A percentile compares a stretch with the other conserved stretches of the same genome.
phyloP scores from a whole-genome alignment of 23 tunicate genomes.

The Phallusia fumigata region DNA sequence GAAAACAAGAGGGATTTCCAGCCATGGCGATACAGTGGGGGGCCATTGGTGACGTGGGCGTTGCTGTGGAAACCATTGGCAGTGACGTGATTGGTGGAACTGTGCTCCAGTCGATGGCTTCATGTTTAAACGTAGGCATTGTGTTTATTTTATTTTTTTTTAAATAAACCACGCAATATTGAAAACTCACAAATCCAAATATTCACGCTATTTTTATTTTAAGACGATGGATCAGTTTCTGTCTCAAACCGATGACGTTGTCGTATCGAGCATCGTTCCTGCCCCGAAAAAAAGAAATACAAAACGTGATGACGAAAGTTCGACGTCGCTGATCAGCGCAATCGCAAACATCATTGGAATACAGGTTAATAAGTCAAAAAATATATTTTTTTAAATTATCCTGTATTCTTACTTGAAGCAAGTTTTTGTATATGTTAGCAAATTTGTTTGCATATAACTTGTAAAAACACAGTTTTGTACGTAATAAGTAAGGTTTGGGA shows the following conservation, averaged over 20 bases:
- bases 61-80: constrained; percentile 17
- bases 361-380: constrained; percentile 23
- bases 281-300: constrained; percentile 11
- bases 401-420: too few relatives aligned
- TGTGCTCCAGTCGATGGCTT: constrained; percentile 12
- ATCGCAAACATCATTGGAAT: constrained; percentile 31
- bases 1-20: constrained; percentile 9
- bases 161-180: too few relatives aligned
- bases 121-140: constrained; percentile 16
- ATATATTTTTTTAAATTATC: too few relatives aligned
- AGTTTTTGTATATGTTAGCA: too few relatives aligned
- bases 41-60: constrained; percentile 29
- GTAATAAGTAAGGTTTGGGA: too few relatives aligned
- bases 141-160: too few relatives aligned
- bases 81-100: constrained; percentile 7
- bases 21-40: constrained; percentile 44
- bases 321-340: neutral
- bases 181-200: too few relatives aligned
- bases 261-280: constrained; percentile 20
- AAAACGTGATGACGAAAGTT: neutral
- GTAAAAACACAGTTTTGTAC: too few relatives aligned
- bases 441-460: too few relatives aligned
- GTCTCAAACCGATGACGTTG: constrained; percentile 18
- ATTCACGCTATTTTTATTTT: too few relatives aligned
- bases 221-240: constrained; percentile 30